Evolutionary conservation across 2,113 vertebrate species (phyloP).

Genomic region (Megaleporinus macrocephalus): DNA sequence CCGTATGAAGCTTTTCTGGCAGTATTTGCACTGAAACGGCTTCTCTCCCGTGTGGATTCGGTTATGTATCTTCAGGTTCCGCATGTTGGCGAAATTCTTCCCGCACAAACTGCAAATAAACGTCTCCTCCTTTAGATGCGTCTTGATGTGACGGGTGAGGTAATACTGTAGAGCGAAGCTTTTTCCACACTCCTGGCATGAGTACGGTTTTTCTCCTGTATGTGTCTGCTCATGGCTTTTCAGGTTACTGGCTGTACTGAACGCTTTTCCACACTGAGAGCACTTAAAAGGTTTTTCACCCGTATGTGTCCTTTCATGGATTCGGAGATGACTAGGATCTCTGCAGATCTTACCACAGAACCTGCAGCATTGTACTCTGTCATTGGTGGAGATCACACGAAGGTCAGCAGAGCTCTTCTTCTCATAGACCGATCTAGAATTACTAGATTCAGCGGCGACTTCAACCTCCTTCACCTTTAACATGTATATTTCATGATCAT

Average conservation of each 20-base stretch:
- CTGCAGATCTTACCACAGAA: not conserved
- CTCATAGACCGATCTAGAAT: not conserved
- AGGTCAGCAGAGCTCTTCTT: not conserved
- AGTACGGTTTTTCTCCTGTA: not conserved
- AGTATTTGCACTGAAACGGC: not conserved
- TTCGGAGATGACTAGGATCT: not conserved
- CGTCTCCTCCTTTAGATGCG: not conserved
- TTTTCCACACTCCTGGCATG: not conserved
- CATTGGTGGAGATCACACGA: not conserved
- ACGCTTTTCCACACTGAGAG: not conserved
- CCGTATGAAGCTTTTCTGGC: not conserved
- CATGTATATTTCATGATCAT: conserved; percentile 5
- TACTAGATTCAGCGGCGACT: not conserved
- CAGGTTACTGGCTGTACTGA: not conserved
- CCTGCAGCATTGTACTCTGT: not conserved
- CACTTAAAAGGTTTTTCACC: not conserved
- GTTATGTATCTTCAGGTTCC: not conserved
- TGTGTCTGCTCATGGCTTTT: not conserved
- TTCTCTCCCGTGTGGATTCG: not conserved
- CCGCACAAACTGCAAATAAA: not conserved
- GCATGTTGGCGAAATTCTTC: not conserved
- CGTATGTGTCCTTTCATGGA: not conserved
- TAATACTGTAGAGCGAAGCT: conserved; percentile 1
- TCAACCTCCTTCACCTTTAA: not conserved
- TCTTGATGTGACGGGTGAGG: not conserved